Percentiles rank a stretch among this genome's conserved stretches.
These are phyloP conservation scores for Dendronephthya gigantea DNA, from an alignment of 64 coral and sea anemone genomes.

Conservation along the genomic window DNA sequence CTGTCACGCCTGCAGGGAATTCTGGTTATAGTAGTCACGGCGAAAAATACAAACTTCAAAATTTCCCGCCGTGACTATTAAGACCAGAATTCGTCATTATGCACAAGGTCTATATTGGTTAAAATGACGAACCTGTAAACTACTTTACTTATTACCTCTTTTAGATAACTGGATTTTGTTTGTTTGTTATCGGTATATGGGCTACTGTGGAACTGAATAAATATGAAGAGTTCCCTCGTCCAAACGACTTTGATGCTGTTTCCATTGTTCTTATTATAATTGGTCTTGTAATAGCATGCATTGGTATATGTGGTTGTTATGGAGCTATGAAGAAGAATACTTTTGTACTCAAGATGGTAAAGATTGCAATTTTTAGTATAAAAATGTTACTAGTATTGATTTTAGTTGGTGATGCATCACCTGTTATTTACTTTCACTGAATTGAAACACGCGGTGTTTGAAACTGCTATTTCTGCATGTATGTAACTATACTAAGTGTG, in stretches of 20 bases:
- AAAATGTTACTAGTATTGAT: no score
- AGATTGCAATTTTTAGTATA: not conserved
- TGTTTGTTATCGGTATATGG: constrained; percentile 91
- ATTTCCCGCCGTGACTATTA: no score
- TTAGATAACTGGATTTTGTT: constrained; percentile 65
- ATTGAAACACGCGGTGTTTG: no score
- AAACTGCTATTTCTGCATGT: no score
- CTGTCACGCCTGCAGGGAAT: no score
- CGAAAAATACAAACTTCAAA: no score
- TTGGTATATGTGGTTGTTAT: constrained; percentile 94
- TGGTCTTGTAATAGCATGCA: constrained; percentile 54
- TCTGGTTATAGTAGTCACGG: no score
- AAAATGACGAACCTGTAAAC: not conserved
- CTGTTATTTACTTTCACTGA: not conserved
- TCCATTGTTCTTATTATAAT: constrained; percentile 71
- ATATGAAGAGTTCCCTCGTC: constrained; percentile 70
- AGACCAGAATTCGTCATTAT: no score
- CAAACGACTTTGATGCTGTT: constrained; percentile 56
- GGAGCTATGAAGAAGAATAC: constrained; percentile 73
- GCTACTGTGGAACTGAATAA: constrained; percentile 49
- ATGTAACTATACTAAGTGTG: no score
- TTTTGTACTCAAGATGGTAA: constrained; percentile 83
- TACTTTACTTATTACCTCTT: not conserved
- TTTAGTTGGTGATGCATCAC: no score
- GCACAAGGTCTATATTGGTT: no score